phyloP scores from a whole-genome alignment of 1,140 invertebrate genomes.

The Bradynema listronoti region DNA sequence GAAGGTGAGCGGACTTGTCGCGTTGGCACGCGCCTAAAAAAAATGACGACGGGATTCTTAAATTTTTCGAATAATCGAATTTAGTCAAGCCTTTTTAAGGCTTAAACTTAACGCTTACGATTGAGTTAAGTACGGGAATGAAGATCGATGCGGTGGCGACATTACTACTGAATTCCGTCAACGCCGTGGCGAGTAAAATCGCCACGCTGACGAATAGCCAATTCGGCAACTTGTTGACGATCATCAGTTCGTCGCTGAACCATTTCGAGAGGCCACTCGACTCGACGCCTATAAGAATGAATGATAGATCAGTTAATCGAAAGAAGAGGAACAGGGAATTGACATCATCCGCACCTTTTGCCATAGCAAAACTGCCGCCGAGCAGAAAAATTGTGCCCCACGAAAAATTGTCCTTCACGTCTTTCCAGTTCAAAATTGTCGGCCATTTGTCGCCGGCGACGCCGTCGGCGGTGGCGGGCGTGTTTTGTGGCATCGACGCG shows the following conservation, averaged over 20 bases:
- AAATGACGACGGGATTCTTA: conserved; percentile 7
- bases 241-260: conserved; percentile 22
- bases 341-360: conserved; percentile 25
- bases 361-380: conserved; percentile 52
- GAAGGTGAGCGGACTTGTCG: conserved; percentile 73
- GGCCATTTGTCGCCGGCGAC: conserved; percentile 8
- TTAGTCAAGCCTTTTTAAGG: no score
- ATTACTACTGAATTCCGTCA: conserved; percentile 32
- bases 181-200: conserved; percentile 1
- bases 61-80: not conserved
- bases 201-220: conserved; percentile 27
- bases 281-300: conserved; percentile 25
- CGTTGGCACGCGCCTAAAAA: conserved; percentile 60
- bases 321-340: not conserved
- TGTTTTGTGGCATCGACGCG: not conserved
- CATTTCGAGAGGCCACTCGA: conserved; percentile 23
- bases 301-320: not conserved
- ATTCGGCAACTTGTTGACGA: conserved; percentile 24
- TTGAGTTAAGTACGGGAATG: conserved; percentile 38
- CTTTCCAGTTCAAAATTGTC: conserved; percentile 36
- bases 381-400: conserved; percentile 45
- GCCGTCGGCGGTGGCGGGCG: not conserved
- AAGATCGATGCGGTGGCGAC: conserved; percentile 51
- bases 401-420: conserved; percentile 38
- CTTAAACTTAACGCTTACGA: conserved; percentile 26